Base-by-base conservation (phyloP, 2,797 vertebrate genomes). In the Dicrostonyx torquatus region DNA sequence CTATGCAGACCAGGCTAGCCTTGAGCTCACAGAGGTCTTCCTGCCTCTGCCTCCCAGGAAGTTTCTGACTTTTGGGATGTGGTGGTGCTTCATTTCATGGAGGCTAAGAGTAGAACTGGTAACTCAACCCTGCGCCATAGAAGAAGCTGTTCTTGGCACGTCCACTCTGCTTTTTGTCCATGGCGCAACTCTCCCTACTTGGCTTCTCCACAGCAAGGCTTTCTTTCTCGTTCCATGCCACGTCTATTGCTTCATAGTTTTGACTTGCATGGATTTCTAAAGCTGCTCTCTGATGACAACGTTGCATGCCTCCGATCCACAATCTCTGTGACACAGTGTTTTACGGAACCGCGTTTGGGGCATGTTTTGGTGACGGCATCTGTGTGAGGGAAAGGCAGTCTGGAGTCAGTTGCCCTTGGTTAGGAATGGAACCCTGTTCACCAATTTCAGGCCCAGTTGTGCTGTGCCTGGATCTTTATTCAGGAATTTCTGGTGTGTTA, bases 401-500 rank as follows among this genome's bases (percentile, higher is more conserved):
- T 84, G 76, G 24, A 95, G 72, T 24, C 72, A 55, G 24, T 75
- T 82, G 34, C 58, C 66, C 72, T 89, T 53, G 72, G 87, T 50
- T 26, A n/a, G 79, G 22, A 89, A 66, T 50, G 79, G 48, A 89
- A 37, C 6, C 53, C 6, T n/a, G 18, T 29, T n/a, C 17, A n/a
- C 37, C 86, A 31, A 82, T 77, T 70, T 88, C 75, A 75, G 92
- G 18, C 31, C 70, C 89, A 40, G 62, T 73, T 79, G 66, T 53
- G 37, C 87, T 83, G 31, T 91, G 43, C 62, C 58, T 60, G 53
- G 12, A 85, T 31, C 18, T 87, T 91, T 95, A 50, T 79, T 40
- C 31, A 88, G 80, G 89, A 94, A 82, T 79, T 70, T 64, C 83
- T 93, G 73, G 90, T 85, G 15, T 93, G 58, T 83, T 70, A 87